These are phyloP conservation scores for Neoaliturus tenellus DNA, from an alignment of 2,888 invertebrate genomes.

Conservation along the genomic window DNA sequence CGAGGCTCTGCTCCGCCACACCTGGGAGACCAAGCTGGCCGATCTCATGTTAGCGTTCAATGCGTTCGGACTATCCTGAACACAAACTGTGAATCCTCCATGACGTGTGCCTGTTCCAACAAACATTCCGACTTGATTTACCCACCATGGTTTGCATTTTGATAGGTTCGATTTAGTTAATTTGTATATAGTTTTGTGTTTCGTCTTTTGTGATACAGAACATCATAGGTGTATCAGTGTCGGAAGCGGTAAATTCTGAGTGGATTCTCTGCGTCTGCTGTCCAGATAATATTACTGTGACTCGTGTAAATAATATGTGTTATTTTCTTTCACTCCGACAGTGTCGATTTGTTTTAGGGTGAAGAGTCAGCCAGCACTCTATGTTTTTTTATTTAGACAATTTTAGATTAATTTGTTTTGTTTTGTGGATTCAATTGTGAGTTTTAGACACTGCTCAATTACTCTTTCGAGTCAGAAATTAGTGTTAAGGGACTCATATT, in stretches of 20 bases:
- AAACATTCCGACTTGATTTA: slow-evolving; percentile 31
- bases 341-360: background rate
- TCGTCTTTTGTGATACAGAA: slow-evolving; percentile 31
- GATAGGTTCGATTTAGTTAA: slow-evolving; percentile 45
- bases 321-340: background rate
- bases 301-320: slow-evolving; percentile 36
- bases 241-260: slow-evolving; percentile 8
- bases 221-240: background rate
- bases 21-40: slow-evolving; percentile 63
- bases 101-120: slow-evolving; percentile 36
- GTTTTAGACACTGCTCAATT: slow-evolving; percentile 49
- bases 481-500: slow-evolving; percentile 48
- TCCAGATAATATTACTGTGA: slow-evolving; percentile 41
- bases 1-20: slow-evolving; percentile 63
- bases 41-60: slow-evolving; percentile 61
- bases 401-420: slow-evolving; percentile 25
- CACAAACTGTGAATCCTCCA: background rate
- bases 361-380: background rate
- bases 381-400: slow-evolving; percentile 38
- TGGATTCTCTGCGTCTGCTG: slow-evolving; percentile 31
- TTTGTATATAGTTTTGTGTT: slow-evolving; percentile 49
- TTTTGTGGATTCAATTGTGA: background rate
- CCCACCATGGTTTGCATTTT: slow-evolving; percentile 50
- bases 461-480: slow-evolving; percentile 21
- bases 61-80: slow-evolving; percentile 44